phyloP scores from a whole-genome alignment of 2,888 invertebrate genomes.

The Drosophila tripunctata region DNA sequence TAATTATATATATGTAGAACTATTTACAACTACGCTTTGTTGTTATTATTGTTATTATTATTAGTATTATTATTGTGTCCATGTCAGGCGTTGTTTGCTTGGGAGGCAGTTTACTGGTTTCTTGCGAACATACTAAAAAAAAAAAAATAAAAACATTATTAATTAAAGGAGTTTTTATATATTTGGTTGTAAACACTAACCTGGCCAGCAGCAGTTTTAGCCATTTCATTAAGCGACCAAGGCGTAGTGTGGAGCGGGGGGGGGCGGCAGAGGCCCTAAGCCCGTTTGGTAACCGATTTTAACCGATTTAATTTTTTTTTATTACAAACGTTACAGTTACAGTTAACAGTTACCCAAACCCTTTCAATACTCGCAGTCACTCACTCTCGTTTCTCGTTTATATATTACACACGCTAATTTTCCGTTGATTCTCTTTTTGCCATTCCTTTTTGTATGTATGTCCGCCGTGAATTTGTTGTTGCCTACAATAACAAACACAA shows the following conservation, averaged over 20 bases:
- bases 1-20: conserved; percentile 7
- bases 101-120: conserved; percentile 45
- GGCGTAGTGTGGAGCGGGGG: conserved; percentile 2
- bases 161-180: too few relatives aligned
- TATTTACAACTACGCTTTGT: conserved; percentile 57
- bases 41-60: conserved; percentile 13
- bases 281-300: conserved; percentile 24
- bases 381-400: conserved; percentile 30
- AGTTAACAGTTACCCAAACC: too few relatives aligned
- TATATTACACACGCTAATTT: conserved; percentile 60
- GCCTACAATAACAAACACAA: conserved; percentile 68
- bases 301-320: too few relatives aligned
- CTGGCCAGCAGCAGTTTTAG: conserved; percentile 76
- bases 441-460: conserved; percentile 45
- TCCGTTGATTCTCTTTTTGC: conserved; percentile 46
- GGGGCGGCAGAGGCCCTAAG: conserved; percentile 1
- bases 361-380: conserved; percentile 45
- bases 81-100: conserved; percentile 58
- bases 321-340: conserved; percentile 36
- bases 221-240: conserved; percentile 58
- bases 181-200: conserved; percentile 44
- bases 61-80: conserved; percentile 49
- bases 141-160: conserved; percentile 5
- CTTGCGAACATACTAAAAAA: conserved; percentile 69
- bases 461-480: conserved; percentile 46